phyloP scores from a whole-genome alignment of 2,888 invertebrate species.

The Piscicola geometra region DNA sequence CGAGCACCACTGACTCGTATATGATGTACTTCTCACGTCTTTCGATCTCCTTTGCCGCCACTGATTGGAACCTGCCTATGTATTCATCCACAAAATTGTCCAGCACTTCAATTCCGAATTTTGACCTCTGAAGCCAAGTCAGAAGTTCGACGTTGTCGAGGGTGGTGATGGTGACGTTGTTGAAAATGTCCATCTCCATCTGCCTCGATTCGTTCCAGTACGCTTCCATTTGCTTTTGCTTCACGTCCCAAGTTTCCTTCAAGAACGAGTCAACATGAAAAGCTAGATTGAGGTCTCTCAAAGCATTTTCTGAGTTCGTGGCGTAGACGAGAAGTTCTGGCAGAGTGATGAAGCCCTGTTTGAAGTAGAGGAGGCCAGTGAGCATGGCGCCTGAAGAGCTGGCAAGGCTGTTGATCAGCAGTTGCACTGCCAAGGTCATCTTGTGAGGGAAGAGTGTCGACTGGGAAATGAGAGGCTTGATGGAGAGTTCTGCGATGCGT shows the following conservation, averaged over 20 bases:
- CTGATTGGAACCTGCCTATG: background rate
- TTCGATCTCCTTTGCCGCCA: background rate
- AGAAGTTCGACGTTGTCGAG: background rate
- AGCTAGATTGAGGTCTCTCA: background rate
- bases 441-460: background rate
- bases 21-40: background rate
- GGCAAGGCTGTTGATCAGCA: conserved; percentile 12
- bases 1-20: conserved; percentile 17
- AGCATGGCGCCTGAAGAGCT: background rate
- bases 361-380: conserved; percentile 25
- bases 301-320: background rate
- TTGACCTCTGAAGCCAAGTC: background rate
- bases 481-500: background rate
- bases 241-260: background rate
- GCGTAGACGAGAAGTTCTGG: conserved; percentile 18
- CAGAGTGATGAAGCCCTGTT: conserved; percentile 9
- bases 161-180: background rate
- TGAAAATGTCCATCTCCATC: background rate
- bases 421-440: conserved; percentile 9
- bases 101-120: background rate
- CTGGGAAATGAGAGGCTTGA: background rate
- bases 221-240: background rate
- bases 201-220: background rate
- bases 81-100: background rate
- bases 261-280: background rate